Evolutionary conservation across 2,888 invertebrate genomes (phyloP), one percentile per base, ranked within the genome.

Genomic region (Acanthopleura granulata): DNA sequence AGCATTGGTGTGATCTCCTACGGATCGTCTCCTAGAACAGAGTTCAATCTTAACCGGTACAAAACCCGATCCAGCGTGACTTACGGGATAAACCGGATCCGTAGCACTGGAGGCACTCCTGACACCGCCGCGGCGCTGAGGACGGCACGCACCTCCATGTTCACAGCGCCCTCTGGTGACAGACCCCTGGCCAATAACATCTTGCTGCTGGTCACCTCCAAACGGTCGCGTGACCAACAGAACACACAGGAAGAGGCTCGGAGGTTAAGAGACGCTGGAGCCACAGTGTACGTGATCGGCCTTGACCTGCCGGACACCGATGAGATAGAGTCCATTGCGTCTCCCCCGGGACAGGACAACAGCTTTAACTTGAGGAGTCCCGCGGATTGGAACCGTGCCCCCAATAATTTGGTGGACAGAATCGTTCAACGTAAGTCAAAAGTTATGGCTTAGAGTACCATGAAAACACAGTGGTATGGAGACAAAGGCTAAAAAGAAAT

Each of bases 81-180:
- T 3, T 22, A 14, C n/a, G 18, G 49, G 14, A 49, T 71, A n/a
- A 49, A 71, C 49, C 18, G 71, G 25, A 16, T 71, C 40, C n/a
- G 22, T 4, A 22, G 25, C 9, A 71, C 71, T 1, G 14, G 49
- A n/a, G 71, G 71, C 16, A 18, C 16, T 1, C 18, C 71, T 3
- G 80, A 83, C 75, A 84, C 82, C 0, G 82, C 80, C 14, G 80
- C 77, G 15, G 84, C 76, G 9, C 71, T 84, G 29, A 74, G 77
- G 9, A 73, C 76, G 0, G 49, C 78, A 25, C 73, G 78, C 49
- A 72, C 78, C 22, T 50, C 62, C 4, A 79, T 77, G 50, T 81
- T 82, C 62, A 77, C 51, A 15, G 4, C 66, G 51, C 40, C 9
- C 22, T 76, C 73, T 30, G 80, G 82, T 0, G 84, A 84, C 73